Evolutionary conservation across 2,113 vertebrate species (phyloP), one percentile per base, ranked within the genome.

Genomic region (Mugil cephalus): DNA sequence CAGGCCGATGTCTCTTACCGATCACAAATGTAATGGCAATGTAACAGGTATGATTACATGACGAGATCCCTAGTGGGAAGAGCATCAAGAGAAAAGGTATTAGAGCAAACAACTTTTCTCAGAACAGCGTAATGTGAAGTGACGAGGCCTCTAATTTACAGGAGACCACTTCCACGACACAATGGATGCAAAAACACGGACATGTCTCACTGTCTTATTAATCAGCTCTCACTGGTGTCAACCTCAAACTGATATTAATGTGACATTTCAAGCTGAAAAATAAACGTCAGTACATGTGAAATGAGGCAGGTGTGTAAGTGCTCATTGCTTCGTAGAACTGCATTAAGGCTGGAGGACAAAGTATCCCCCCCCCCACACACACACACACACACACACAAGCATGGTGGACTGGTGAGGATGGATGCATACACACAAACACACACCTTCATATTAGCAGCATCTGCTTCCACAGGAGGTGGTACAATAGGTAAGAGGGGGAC

Each of bases 381-480:
- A n/a, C n/a, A n/a, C n/a, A n/a, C n/a, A n/a, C n/a, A 86, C 80
- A 88, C 65, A 84, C 48, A 18, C 73, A 30, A 30, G 5, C 24
- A 30, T 30, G 5, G 24, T 30, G 24, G 24, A 30, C 24, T 30
- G 5, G 24, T 30, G 24, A 30, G 24, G 24, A 30, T 30, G 24
- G 3, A 54, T 13, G 12, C 14, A 47, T 58, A 52, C 36, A 19
- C 68, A 79, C 19, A 55, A 50, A 68, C 54, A 75, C 70, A 54
- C 14, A 21, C 61, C 2, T 30, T 43, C 34, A 80, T 82, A 90
- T 80, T 73, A 87, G 12, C 40, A 78, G 67, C 76, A 94, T 87
- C 74, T 90, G 86, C 75, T 93, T 83, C 82, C 87, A 82, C 87
- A 79, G 85, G 86, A 86, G 86, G 87, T 54, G 80, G 88, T 84